phyloP scores from a whole-genome alignment of 2,888 invertebrate species.

The Merodon equestris region DNA sequence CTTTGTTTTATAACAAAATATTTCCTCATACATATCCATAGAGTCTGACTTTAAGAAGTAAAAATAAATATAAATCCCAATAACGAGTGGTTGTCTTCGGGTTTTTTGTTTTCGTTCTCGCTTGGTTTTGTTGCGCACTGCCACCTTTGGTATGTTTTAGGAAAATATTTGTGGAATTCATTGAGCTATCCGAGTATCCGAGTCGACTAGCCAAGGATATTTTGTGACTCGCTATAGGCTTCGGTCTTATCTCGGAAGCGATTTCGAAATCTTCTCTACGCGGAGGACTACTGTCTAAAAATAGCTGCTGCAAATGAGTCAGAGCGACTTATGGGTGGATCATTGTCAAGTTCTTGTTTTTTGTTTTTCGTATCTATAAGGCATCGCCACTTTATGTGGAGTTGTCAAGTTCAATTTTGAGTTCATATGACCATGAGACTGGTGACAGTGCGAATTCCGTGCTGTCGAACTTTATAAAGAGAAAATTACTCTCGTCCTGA shows the following conservation, averaged over 20 bases:
- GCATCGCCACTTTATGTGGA: constrained; percentile 11
- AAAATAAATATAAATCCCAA: constrained; percentile 39
- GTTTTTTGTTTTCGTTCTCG: background rate
- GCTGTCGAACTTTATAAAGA: constrained; percentile 61
- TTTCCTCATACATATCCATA: constrained; percentile 62
- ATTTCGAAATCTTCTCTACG: constrained; percentile 39
- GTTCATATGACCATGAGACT: constrained; percentile 55
- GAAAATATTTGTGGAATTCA: constrained; percentile 65
- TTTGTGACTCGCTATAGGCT: background rate
- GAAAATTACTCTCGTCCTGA: constrained; percentile 55
- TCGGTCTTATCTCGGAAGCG: constrained; percentile 41
- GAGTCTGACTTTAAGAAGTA: constrained; percentile 39
- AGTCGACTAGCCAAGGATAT: constrained; percentile 9
- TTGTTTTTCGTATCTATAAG: constrained; percentile 4
- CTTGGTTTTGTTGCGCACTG: constrained; percentile 13
- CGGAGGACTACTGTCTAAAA: constrained; percentile 30
- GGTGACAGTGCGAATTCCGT: constrained; percentile 60
- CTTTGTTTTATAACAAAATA: constrained; percentile 61
- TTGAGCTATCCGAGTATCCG: constrained; percentile 38
- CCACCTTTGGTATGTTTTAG: constrained; percentile 56
- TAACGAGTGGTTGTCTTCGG: constrained; percentile 33
- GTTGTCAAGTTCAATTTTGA: constrained; percentile 61
- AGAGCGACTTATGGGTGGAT: constrained; percentile 53
- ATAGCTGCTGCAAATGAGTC: constrained; percentile 62
- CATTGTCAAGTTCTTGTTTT: too few species aligned